phyloP scores from a whole-genome alignment of 2,113 vertebrate species.

The Leuciscus idus region DNA sequence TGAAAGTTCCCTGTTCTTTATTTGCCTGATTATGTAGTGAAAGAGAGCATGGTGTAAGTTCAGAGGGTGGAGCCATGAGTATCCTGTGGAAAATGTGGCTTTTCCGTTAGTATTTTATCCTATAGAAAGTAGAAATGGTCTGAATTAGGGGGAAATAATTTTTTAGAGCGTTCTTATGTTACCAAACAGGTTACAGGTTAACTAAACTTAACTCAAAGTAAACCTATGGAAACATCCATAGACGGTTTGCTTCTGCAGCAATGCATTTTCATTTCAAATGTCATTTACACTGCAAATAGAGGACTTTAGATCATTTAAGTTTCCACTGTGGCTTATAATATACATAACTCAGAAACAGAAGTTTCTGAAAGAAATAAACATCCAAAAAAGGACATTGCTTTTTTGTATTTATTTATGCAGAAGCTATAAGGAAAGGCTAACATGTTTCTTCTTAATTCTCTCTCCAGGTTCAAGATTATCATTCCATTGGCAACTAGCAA shows the following conservation, averaged over 20 bases:
- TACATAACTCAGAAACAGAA: background rate
- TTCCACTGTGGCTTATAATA: background rate
- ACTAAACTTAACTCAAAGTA: background rate
- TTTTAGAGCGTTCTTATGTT: background rate
- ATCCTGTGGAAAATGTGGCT: constrained; percentile 50
- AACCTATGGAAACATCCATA: background rate
- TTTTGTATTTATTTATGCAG: background rate
- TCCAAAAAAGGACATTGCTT: background rate
- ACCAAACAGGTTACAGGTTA: background rate
- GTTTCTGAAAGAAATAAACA: background rate
- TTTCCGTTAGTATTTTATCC: constrained; percentile 18
- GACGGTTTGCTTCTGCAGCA: background rate
- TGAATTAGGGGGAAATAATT: constrained; percentile 19
- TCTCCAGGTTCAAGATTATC: constrained; percentile 45
- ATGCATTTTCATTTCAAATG: background rate
- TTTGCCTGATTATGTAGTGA: constrained; percentile 4
- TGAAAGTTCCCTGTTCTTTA: constrained; percentile 19
- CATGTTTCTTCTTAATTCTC: background rate
- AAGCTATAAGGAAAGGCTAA: background rate
- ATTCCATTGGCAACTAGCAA: constrained; percentile 41
- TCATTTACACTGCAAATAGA: background rate
- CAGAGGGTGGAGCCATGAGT: background rate
- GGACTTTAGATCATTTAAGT: background rate
- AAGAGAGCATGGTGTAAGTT: constrained; percentile 32
- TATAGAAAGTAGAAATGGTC: background rate